Evolutionary conservation across 2,113 vertebrate species (phyloP), one percentile per base, ranked within the genome.

Genomic region (Xenus cinereus): DNA sequence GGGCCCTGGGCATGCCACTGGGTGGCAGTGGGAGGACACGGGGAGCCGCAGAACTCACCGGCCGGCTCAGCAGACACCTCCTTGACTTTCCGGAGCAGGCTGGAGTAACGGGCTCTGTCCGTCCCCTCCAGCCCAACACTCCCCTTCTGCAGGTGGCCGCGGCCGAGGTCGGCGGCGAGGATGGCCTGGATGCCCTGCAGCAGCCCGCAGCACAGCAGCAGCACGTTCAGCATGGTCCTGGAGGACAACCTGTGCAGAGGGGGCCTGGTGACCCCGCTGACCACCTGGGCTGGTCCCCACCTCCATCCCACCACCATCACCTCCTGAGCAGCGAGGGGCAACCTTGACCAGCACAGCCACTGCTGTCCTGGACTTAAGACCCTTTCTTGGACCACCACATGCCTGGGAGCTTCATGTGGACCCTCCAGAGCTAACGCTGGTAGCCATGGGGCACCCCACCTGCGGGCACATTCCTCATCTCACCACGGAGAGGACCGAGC

Each of bases 191-290:
- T 69, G 13, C 96, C 96, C 87, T 98, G 96, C 93, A 98, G 90
- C 93, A 98, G 78, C 68, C 92, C 98, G 3, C 96, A 97, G 84
- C 97, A 98, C 92, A 98, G 97, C 97, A 98, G 87, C 84, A 97
- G 59, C 77, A 85, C 28, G 3, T 94, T 97, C 97, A 98, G 88
- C 98, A 98, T 98, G 91, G 64, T 97, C 93, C 90, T 41, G 27
- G 71, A 48, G 33, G 32, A 30, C 66, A 57, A 28, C 73, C 95
- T 97, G 93, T 5, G 1, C 16, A 28, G 35, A 30, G 17, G 8
- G 26, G 10, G 23, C 46, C 21, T 6, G 0, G 60, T 6, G 0
- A 54, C 27, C 19, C 22, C 0, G 4, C 48, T 20, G 67, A 60
- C 59, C 76, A 53, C 50, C 73, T 27, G 33, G 71, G 19, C 60